Conservation (phyloP, 92 coral and sea anemone species). For the Porites evermanni region DNA sequence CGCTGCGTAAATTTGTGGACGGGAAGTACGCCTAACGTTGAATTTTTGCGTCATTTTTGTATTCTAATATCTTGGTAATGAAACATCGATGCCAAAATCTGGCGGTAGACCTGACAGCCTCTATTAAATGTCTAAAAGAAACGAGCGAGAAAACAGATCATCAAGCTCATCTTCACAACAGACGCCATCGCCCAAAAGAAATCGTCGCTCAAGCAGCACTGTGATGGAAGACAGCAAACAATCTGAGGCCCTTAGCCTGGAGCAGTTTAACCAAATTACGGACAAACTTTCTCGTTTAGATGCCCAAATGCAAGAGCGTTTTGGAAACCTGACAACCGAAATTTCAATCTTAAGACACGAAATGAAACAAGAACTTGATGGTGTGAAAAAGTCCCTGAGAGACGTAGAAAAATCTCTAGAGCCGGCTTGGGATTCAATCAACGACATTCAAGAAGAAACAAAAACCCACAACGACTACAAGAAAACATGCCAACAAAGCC, state of each 20-base stretch:
- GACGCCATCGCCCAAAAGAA: conserved; percentile 11
- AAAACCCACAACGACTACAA: conserved; percentile 22
- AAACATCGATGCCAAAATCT: neutral
- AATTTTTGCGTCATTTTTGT: neutral
- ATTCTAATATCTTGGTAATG: neutral
- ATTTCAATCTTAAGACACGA: neutral
- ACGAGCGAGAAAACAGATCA: conserved; percentile 2
- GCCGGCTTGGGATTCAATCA: conserved; percentile 5
- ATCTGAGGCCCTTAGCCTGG: conserved; percentile 12
- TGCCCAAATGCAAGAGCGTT: conserved; percentile 19
- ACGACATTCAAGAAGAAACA: conserved; percentile 12
- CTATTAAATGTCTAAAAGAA: conserved; percentile 7
- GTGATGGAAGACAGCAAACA: conserved; percentile 12
- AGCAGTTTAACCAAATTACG: conserved; percentile 17
- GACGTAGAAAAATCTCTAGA: conserved; percentile 20
- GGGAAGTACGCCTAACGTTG: conserved; percentile 8
- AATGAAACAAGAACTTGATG: conserved; percentile 18
- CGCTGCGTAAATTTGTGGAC: conserved; percentile 10
- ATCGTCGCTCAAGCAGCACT: conserved; percentile 4
- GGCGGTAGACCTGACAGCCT: neutral
- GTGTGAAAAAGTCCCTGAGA: neutral
- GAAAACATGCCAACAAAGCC: conserved; percentile 16
- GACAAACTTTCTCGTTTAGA: conserved; percentile 12
- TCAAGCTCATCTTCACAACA: conserved; percentile 26
- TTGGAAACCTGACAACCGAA: conserved; percentile 17